phyloP scores from a whole-genome alignment of 1,140 invertebrate genomes.

The Tetragnatha versicolor region DNA sequence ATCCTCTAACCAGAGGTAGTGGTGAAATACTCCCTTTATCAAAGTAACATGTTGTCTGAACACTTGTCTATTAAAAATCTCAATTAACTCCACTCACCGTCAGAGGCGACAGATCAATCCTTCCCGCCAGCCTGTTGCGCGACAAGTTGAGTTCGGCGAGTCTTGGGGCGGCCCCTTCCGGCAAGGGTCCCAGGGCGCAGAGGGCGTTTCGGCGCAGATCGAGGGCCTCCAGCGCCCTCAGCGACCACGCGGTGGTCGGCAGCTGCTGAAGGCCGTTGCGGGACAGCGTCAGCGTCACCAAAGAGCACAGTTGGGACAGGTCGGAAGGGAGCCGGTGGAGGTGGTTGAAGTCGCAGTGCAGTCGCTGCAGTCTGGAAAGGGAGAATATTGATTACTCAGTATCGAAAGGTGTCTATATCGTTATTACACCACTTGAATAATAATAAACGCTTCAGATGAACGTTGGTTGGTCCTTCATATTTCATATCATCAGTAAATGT shows the following conservation, averaged over 20 bases:
- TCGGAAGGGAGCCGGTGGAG: background rate
- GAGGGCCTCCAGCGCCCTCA: conserved; percentile 4
- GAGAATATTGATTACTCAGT: too few relatives aligned
- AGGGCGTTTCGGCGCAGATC: conserved; percentile 18
- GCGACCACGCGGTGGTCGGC: conserved; percentile 11
- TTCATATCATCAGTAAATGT: too few relatives aligned
- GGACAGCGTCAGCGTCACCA: conserved; percentile 12
- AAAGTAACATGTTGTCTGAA: too few relatives aligned
- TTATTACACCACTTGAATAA: too few relatives aligned
- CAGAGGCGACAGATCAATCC: conserved; percentile 13
- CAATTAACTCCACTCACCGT: background rate
- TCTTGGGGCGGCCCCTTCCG: background rate
- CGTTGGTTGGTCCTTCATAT: too few relatives aligned
- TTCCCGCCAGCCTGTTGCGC: conserved; percentile 15
- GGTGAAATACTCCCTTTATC: too few relatives aligned
- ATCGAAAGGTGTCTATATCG: too few relatives aligned
- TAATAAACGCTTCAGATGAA: too few relatives aligned
- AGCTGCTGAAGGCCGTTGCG: conserved; percentile 12
- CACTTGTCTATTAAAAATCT: too few relatives aligned
- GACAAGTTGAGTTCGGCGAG: conserved; percentile 5
- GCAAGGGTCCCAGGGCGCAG: background rate
- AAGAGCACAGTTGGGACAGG: conserved; percentile 5
- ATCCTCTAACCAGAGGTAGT: too few relatives aligned
- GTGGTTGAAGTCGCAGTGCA: conserved; percentile 41
- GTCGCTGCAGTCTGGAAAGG: conserved; percentile 7